These are phyloP conservation scores for Mycalesis mineus DNA, from an alignment of 2,888 invertebrate species.

Conservation along the genomic window DNA sequence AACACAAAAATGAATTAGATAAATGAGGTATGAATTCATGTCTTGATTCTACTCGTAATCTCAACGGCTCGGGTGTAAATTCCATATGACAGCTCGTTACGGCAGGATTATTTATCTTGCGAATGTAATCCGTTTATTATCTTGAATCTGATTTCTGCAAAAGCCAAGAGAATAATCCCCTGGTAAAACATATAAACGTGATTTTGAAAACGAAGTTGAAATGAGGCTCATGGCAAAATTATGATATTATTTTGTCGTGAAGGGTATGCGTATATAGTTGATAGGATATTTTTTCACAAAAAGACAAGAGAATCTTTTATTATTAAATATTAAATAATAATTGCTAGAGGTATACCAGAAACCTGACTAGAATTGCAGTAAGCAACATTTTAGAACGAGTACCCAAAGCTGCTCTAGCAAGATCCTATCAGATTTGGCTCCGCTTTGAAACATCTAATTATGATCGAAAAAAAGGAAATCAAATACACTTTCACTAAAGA, in stretches of 20 bases:
- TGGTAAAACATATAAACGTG: slow-evolving; percentile 8
- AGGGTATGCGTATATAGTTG: not conserved
- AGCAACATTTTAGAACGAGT: too few relatives aligned
- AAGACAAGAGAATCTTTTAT: too few relatives aligned
- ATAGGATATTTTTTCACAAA: not conserved
- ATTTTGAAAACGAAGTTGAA: slow-evolving; percentile 1
- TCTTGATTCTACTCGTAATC: slow-evolving; percentile 8
- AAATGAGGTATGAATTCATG: slow-evolving; percentile 7
- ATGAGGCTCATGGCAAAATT: not conserved
- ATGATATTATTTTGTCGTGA: not conserved
- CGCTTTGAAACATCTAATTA: too few relatives aligned
- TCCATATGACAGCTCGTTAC: slow-evolving; percentile 18
- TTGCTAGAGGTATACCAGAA: too few relatives aligned
- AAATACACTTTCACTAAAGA: too few relatives aligned
- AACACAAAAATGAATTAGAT: slow-evolving; percentile 1
- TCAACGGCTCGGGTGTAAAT: slow-evolving; percentile 5
- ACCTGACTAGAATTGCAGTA: too few relatives aligned
- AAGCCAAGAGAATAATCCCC: slow-evolving; percentile 10
- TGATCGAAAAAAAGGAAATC: too few relatives aligned
- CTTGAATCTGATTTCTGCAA: slow-evolving; percentile 6
- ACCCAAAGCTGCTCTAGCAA: too few relatives aligned
- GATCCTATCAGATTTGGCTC: too few relatives aligned
- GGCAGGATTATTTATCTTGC: slow-evolving; percentile 19
- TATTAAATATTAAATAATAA: too few relatives aligned
- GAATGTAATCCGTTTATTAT: slow-evolving; percentile 16